Base-by-base conservation (phyloP, 2,113 vertebrate species). In the Todiramphus chloris region DNA sequence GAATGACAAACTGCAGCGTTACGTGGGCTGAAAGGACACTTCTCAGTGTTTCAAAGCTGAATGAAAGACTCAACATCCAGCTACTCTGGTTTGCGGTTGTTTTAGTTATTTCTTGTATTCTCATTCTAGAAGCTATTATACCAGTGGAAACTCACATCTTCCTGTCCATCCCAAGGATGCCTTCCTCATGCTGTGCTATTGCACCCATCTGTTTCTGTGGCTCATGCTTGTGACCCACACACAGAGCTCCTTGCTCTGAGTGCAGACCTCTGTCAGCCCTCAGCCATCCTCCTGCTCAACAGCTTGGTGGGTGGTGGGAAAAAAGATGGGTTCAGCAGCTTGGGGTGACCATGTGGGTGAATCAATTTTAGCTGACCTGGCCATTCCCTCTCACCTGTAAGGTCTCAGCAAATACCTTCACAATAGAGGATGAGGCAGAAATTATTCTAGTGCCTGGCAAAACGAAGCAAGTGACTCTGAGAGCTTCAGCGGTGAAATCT, bases 151-250 rank as follows among this genome's bases (percentile, higher is more conserved):
- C 25, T 73, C 13, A 4, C 13, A 17, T 63, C 31, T n/a, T 28
- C 51, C 12, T 9, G 11, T 21, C 30, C 31, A 59, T 41, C n/a
- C 27, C 14, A 31, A 43, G 18, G 30, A 7, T 9, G 14, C 48
- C 21, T 74, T 62, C 69, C 37, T 66, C 1, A 1, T 33, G 23
- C 25, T 11, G 11, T 37, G 63, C 48, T 75, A 1, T 25, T 37
- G 35, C 30, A 17, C 15, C 48, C 51, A 7, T 8, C 25, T 10
- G 0, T 51, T 75, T 41, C 44, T 37, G 56, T 12, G 62, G 8
- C 5, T 1, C 0, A 7, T 68, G 43, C 31, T 62, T 2, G 0
- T 28, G 87, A 20, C 46, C 20, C 4, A 1, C 12, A 17, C 4
- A 41, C 27, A 60, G 78, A 81, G 50, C 46, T 25, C 48, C 41